A percentile compares a stretch with the other conserved stretches of the same genome.
phyloP scores from a whole-genome alignment of 2,888 invertebrate genomes.

The Dasysyrphus albostriatus region DNA sequence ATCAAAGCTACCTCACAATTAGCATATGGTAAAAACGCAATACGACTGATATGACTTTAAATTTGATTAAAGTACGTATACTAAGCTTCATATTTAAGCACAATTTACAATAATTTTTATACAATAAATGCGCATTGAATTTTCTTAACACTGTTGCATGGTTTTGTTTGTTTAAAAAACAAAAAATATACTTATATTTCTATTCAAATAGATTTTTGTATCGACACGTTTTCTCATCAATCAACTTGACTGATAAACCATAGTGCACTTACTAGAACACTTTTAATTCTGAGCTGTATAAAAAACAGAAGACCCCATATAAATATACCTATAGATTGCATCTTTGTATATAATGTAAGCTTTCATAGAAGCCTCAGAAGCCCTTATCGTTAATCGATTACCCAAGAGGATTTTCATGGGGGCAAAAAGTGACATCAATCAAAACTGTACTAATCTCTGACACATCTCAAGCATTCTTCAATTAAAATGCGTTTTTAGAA shows the following conservation, averaged over 20 bases:
- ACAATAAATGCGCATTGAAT: neutral
- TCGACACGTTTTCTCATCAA: neutral
- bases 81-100: neutral
- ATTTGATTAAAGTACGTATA: neutral
- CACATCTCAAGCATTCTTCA: constrained; percentile 9
- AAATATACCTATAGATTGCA: neutral
- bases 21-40: no score
- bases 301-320: neutral
- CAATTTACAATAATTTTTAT: neutral
- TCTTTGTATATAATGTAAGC: neutral
- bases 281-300: neutral
- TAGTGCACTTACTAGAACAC: constrained; percentile 2
- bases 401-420: neutral
- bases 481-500: neutral
- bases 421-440: constrained; percentile 18
- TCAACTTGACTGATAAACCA: constrained; percentile 14
- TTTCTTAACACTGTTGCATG: constrained; percentile 7
- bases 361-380: neutral
- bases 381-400: constrained; percentile 8
- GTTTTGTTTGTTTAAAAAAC: neutral
- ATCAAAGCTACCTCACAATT: no score
- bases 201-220: neutral
- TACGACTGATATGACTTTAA: no score
- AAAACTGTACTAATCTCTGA: neutral
- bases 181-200: neutral